Conservation (phyloP, 2,888 invertebrate genomes). For the Drymonia ruficornis region DNA sequence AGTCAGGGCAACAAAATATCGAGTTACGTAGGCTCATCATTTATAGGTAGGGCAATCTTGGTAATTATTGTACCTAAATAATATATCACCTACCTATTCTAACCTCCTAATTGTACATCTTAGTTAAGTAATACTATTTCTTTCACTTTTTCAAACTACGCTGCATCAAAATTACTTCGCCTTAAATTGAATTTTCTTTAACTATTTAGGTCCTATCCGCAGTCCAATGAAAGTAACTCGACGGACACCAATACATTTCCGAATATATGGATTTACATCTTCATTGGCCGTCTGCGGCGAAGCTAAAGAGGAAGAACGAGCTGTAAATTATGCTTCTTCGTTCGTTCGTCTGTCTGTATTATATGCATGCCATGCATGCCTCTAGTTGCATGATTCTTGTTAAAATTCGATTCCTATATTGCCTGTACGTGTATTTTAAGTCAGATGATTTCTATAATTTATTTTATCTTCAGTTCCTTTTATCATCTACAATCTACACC, state of each 20-base stretch:
- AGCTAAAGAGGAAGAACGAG: not conserved
- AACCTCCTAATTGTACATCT: too few relatives aligned
- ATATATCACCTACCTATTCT: too few relatives aligned
- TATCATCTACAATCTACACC: too few relatives aligned
- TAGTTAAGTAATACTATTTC: not conserved
- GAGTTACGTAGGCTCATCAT: too few relatives aligned
- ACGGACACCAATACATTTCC: not conserved
- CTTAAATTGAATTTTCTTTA: not conserved
- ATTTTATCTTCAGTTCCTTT: too few relatives aligned
- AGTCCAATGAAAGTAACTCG: not conserved
- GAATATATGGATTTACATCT: conserved; percentile 2
- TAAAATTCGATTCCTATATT: too few relatives aligned
- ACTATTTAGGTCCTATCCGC: not conserved
- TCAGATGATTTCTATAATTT: too few relatives aligned
- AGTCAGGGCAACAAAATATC: too few relatives aligned
- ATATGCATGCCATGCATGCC: not conserved
- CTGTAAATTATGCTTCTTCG: conserved; percentile 4
- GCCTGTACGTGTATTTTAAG: not conserved
- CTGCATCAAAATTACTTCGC: not conserved
- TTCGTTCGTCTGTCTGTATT: not conserved
- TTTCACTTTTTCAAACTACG: not conserved
- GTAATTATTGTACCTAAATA: too few relatives aligned
- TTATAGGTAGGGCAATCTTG: too few relatives aligned
- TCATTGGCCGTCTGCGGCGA: conserved; percentile 2
- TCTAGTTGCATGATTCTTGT: not conserved